Evolutionary conservation across 2,113 vertebrate genomes (phyloP), one percentile per base, ranked within the genome.

Genomic region (Neopipo cinnamomea): DNA sequence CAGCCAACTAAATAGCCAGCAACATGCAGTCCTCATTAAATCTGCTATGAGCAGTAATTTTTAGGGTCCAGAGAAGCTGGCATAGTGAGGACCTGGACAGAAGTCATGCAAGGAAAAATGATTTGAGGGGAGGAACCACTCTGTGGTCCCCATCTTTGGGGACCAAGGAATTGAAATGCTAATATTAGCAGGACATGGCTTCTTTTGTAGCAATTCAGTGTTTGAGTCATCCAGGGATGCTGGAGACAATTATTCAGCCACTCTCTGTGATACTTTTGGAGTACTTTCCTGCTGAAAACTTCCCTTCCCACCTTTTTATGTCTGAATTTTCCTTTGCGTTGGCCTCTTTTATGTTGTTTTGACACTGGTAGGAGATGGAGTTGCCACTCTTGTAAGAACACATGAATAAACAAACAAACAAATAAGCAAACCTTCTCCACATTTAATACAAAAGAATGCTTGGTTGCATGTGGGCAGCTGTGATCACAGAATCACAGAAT

Each of bases 11-110:
- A 86, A 88, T 81, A 93, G 39, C 79, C 73, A 91, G 52, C 35
- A 91, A 74, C 55, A 65, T 84, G 35, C 83, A 97, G 76, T 86
- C 68, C 76, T 97, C 73, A 63, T 89, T 95, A 89, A 71, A 63
- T 55, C 24, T 56, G 42, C 61, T 18, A 14, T 50, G 49, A 70
- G 31, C 33, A 77, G 72, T 68, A 91, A 72, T 77, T 49, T 27
- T 52, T 63, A 46, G n/a, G 12, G 56, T 86, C 65, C 28, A 55
- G 79, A 81, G 75, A 50, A 89, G n/a, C 11, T 3, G 20, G 4
- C 53, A 41, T 23, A 37, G 19, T 1, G 5, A 88, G n/a, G 17
- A 14, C 3, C 19, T 47, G 67, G 27, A 80, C 55, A 70, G 46
- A 71, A 90, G 14, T 79, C 75, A 70, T 30, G 11, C 25, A 90